Conservation (phyloP, 37 sponge, comb jelly and placozoan genomes). For the Halisarca cf. caerulea region DNA sequence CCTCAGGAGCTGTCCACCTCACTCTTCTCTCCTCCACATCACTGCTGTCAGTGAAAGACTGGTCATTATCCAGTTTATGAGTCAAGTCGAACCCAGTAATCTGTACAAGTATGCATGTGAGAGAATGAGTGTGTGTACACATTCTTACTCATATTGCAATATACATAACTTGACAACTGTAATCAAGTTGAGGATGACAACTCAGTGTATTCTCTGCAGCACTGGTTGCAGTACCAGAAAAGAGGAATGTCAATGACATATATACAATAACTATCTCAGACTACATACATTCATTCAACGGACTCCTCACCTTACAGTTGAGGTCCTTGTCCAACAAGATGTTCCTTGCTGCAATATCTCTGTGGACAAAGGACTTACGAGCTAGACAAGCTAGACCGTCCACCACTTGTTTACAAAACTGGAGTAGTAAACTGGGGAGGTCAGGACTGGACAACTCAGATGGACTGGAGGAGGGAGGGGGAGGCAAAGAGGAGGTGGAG, state of each 20-base stretch:
- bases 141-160: not conserved
- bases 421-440: slow-evolving; percentile 7
- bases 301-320: slow-evolving; percentile 9
- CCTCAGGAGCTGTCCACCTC: not conserved
- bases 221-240: too few relatives aligned
- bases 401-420: slow-evolving; percentile 17
- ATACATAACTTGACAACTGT: too few relatives aligned
- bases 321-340: slow-evolving; percentile 6
- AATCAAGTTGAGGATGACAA: too few relatives aligned
- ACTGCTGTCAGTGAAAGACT: not conserved
- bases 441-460: not conserved
- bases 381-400: slow-evolving; percentile 18
- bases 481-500: too few relatives aligned
- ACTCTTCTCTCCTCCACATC: not conserved
- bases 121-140: too few relatives aligned
- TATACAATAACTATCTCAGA: too few relatives aligned
- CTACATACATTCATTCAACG: too few relatives aligned
- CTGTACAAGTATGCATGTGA: not conserved
- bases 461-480: not conserved
- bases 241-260: too few relatives aligned
- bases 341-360: slow-evolving; percentile 35
- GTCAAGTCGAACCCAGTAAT: not conserved
- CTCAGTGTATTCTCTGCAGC: too few relatives aligned
- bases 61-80: not conserved
- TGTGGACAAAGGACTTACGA: slow-evolving; percentile 34